A percentile compares a stretch with the other conserved stretches of the same genome.
phyloP scores from a whole-genome alignment of 2,113 vertebrate species.

The Brienomyrus longianalis region DNA sequence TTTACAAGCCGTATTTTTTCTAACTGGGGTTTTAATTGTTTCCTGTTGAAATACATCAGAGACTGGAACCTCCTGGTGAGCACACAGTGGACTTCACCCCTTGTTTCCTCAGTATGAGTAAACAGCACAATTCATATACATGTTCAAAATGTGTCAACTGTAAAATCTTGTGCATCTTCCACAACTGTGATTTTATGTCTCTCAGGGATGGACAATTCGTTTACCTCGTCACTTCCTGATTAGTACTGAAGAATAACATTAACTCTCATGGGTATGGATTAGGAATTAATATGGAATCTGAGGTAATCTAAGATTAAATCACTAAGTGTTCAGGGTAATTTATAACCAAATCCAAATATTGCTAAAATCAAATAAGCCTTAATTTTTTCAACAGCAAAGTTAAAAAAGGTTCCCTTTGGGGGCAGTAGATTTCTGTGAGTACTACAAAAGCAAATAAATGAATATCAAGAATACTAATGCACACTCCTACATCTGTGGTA shows the following conservation, averaged over 20 bases:
- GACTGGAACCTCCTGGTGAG: background rate
- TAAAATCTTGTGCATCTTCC: background rate
- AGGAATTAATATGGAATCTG: background rate
- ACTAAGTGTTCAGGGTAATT: background rate
- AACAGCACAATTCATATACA: background rate
- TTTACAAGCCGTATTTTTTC: background rate
- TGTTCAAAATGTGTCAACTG: background rate
- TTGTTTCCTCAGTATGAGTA: background rate
- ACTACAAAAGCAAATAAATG: background rate
- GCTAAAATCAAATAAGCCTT: background rate
- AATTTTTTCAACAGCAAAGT: background rate
- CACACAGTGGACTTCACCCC: background rate
- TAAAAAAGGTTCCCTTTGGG: background rate
- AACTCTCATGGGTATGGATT: background rate
- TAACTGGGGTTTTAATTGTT: background rate
- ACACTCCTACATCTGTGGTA: background rate
- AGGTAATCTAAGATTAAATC: background rate
- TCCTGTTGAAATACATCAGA: background rate
- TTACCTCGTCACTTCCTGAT: background rate
- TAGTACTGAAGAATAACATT: background rate
- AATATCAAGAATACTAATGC: background rate
- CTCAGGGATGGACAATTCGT: background rate
- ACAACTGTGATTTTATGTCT: background rate
- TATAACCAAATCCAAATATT: background rate
- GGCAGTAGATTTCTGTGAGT: background rate